A percentile compares a stretch with the other conserved stretches of the same genome.
These are phyloP conservation scores for Eristalis pertinax DNA, from an alignment of 2,888 invertebrate species.

Conservation along the genomic window DNA sequence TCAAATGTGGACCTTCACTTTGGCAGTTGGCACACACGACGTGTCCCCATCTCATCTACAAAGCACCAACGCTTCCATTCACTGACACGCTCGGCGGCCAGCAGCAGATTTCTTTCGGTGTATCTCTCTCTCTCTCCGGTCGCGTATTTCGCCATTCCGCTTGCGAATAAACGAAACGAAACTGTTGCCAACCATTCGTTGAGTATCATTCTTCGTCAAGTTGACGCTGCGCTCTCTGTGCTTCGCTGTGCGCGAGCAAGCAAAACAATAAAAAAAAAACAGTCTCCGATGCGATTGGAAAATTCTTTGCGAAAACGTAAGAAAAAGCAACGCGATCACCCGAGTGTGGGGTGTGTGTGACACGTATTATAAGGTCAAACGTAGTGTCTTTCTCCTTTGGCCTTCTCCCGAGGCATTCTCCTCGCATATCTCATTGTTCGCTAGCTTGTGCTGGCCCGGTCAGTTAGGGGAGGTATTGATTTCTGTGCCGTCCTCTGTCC, in stretches of 20 bases:
- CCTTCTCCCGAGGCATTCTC: conserved; percentile 47
- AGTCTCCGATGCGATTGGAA: conserved; percentile 39
- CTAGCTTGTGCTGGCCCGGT: neutral
- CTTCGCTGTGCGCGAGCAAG: neutral
- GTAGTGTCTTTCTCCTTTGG: conserved; percentile 31
- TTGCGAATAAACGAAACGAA: conserved; percentile 62
- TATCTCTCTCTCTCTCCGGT: conserved; percentile 22
- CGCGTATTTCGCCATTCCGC: conserved; percentile 40
- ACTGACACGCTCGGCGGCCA: neutral
- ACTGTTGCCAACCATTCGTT: conserved; percentile 65
- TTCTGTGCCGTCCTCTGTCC: conserved; percentile 13
- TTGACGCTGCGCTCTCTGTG: conserved; percentile 40
- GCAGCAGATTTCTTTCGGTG: conserved; percentile 56
- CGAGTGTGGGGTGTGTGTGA: conserved; percentile 51
- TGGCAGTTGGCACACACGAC: neutral
- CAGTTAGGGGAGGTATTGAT: conserved; percentile 25
- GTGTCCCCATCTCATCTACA: neutral
- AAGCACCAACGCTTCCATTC: neutral
- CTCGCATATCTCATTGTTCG: conserved; percentile 1
- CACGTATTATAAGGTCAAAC: conserved; percentile 68
- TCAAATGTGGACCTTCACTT: neutral
- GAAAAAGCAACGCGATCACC: conserved; percentile 4
- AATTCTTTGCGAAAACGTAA: conserved; percentile 53
- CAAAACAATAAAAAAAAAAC: neutral
- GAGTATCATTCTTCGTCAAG: conserved; percentile 63